Evolutionary conservation across 2,888 invertebrate genomes (phyloP), one percentile per base, ranked within the genome.

Genomic region (Serrognathus titanus): DNA sequence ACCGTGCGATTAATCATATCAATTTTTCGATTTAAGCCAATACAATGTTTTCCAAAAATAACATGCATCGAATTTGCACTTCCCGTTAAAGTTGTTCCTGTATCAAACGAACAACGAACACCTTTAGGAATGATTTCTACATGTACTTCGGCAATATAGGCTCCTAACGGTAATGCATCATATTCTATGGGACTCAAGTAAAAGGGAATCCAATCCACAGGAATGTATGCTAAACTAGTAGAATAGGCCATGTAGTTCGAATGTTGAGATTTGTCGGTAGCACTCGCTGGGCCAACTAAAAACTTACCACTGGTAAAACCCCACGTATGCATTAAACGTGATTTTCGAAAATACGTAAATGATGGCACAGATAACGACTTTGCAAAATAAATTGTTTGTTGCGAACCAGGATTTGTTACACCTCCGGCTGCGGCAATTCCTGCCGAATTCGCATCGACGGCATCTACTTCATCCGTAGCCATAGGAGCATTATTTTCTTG

Each of bases 31-130:
- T 47, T 47, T 12, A 47, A 47, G 1, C 47, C 10, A 9, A 47
- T 31, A 9, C 7, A 7, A 2, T 47, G 47, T 47, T 47, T 47
- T 3, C 47, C 47, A n/a, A 13, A 47, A 24, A 47, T 47, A 2
- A 47, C 47, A n/a, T 47, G 47, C 47, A 47, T 47, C 1, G 47
- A 47, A 47, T 47, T 47, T 12, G 47, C 47, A 8, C 13, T 47
- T 7, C 47, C 13, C 3, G 47, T 11, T 12, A 47, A 47, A 1
- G 47, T 47, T 8, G 47, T 11, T 9, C 47, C 47, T 31, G 47
- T 47, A 12, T 9, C 47, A n/a, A 47, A 47, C 3, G 16, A 16
- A 16, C 2, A 16, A 2, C 16, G 16, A 3, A 16, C 16, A 3
- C 2, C 16, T 2, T 47, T 47, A 2, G 47, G 47, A 11, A 47